Conservation (phyloP, 2,797 vertebrate genomes). For the Acipenser transmontanus region DNA sequence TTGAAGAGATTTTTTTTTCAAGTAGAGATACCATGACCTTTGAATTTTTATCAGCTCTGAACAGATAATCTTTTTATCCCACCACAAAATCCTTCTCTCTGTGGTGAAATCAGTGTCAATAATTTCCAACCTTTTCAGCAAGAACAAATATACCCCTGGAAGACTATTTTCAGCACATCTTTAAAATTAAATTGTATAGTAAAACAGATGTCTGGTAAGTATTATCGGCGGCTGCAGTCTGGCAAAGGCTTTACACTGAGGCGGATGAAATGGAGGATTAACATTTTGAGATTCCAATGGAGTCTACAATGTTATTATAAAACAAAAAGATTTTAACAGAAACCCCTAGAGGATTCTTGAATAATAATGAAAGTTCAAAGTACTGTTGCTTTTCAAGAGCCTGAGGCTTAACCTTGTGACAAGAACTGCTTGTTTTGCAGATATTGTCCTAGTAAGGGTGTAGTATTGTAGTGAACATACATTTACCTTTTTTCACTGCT, state of each 20-base stretch:
- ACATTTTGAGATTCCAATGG: background rate
- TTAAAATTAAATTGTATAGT: conserved; percentile 7
- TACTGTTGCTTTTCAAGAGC: background rate
- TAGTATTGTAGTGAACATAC: too few species aligned
- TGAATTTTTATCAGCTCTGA: conserved; percentile 9
- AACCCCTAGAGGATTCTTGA: background rate
- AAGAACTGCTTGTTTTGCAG: too few species aligned
- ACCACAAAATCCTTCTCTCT: conserved; percentile 6
- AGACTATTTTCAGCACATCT: background rate
- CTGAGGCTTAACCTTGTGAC: background rate
- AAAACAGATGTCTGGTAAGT: conserved; percentile 11
- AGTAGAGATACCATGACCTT: conserved; percentile 15
- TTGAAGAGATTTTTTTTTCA: background rate
- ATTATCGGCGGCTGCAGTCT: background rate
- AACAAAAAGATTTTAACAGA: background rate
- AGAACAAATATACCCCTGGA: background rate
- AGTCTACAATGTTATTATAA: background rate
- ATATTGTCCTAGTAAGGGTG: too few species aligned
- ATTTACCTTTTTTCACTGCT: too few species aligned
- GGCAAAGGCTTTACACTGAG: background rate
- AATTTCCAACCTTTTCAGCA: background rate
- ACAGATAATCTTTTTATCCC: conserved; percentile 12
- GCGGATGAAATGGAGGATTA: background rate
- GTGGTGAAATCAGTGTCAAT: conserved; percentile 2
- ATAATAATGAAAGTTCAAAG: background rate